These are phyloP conservation scores for Lasioglossum morio DNA, from an alignment of 2,888 invertebrate species.

Conservation along the genomic window DNA sequence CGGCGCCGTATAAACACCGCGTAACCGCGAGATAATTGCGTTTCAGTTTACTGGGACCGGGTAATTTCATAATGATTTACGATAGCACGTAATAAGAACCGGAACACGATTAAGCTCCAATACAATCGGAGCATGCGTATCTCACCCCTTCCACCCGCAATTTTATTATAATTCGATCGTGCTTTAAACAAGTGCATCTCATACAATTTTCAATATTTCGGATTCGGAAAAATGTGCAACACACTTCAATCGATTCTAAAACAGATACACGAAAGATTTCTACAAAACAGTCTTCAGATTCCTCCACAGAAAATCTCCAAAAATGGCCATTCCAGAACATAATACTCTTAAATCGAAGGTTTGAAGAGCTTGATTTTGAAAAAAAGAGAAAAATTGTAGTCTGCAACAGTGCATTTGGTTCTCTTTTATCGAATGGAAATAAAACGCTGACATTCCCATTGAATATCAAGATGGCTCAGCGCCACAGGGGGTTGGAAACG, in stretches of 20 bases:
- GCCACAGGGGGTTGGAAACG: background rate
- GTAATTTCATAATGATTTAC: conserved; percentile 74
- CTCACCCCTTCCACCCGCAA: background rate
- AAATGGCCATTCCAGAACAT: background rate
- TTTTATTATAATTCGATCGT: background rate
- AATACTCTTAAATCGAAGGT: background rate
- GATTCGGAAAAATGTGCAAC: background rate
- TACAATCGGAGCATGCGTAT: conserved; percentile 18
- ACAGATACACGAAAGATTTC: background rate
- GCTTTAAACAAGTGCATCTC: background rate
- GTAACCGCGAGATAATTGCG: conserved; percentile 68
- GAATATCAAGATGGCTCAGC: background rate
- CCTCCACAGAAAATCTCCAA: background rate
- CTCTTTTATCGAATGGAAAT: background rate
- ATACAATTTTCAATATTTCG: background rate
- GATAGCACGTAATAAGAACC: conserved; percentile 66
- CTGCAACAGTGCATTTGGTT: background rate
- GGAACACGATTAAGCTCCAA: conserved; percentile 55
- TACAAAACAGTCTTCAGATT: background rate
- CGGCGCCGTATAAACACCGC: conserved; percentile 59
- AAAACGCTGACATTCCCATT: background rate
- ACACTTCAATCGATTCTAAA: background rate
- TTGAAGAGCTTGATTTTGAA: background rate
- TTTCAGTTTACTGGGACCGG: conserved; percentile 73
- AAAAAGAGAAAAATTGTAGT: background rate